Evolutionary conservation across 2,113 vertebrate genomes (phyloP), one percentile per base, ranked within the genome.

Genomic region (Nanorana parkeri): DNA sequence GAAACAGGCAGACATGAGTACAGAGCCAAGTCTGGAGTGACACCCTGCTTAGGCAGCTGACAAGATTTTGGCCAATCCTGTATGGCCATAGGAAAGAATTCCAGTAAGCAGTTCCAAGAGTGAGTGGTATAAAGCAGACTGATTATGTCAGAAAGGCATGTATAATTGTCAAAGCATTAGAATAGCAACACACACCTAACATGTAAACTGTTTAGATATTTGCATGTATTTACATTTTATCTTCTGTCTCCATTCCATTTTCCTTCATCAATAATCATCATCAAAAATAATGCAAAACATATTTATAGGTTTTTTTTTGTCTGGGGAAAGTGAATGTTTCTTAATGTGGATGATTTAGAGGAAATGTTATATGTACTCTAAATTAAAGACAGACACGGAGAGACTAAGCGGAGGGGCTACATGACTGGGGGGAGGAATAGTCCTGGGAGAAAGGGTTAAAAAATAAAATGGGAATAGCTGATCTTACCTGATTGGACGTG

Each of bases 1-100:
- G 76, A 67, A 32, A 52, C 63, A 78, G 66, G 76, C 76, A 78
- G 76, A 56, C 76, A 67, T 67, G 41, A 51, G 15, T 20, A n/a
- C 17, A 17, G 5, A 67, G 76, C 76, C 76, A 78, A 78, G 76
- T 78, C 76, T 78, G 76, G 75, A 78, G 63, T 26, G 76, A 78
- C 76, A 78, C 41, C 63, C 76, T 67, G 63, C 26, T 78, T n/a
- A 67, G 61, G 76, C 76, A 78, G 63, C 63, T 67, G 51, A 56
- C 51, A 77, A 29, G 5, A 28, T 78, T 51, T 29, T 78, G 64
- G 61, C 63, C 75, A 78, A 66, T 63, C 41, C 28, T 55, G 26
- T 55, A 67, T 66, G 26, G 63, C 41, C 19, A 66, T 78, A 78
- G 75, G 75, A 77, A 65, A 77, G 20, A 78, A 78, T 67, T 67